These are phyloP conservation scores for Rhynchophorus ferrugineus DNA, from an alignment of 1,140 invertebrate species.

Conservation along the genomic window DNA sequence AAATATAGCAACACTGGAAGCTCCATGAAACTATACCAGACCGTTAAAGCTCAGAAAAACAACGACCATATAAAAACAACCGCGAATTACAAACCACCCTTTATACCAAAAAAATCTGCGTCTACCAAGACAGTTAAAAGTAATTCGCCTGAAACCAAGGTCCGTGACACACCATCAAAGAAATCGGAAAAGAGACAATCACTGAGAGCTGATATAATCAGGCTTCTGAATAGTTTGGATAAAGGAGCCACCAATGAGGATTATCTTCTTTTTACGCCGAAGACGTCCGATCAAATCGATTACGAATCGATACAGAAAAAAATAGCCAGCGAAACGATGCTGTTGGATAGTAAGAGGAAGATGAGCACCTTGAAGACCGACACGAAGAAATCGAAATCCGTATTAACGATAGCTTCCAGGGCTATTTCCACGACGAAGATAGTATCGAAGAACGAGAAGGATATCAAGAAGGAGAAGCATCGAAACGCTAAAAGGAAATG, in stretches of 20 bases:
- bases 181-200: neutral
- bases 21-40: neutral
- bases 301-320: conserved; percentile 7
- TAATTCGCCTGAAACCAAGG: conserved; percentile 1
- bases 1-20: neutral
- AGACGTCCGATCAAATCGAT: conserved; percentile 1
- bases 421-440: conserved; percentile 11
- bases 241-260: too few relatives aligned
- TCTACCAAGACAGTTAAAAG: too few relatives aligned
- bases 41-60: neutral
- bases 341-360: conserved; percentile 4
- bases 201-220: neutral
- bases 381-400: conserved; percentile 4
- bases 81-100: neutral
- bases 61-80: neutral
- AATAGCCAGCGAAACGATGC: conserved; percentile 4
- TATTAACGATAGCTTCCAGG: conserved; percentile 5
- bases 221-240: too few relatives aligned
- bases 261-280: conserved; percentile 9
- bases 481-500: conserved; percentile 8
- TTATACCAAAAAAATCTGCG: neutral
- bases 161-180: too few relatives aligned
- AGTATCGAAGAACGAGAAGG: neutral
- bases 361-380: neutral
- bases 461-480: conserved; percentile 5